Conservation (phyloP, 1,140 invertebrate genomes). For the Drosophila tani region DNA sequence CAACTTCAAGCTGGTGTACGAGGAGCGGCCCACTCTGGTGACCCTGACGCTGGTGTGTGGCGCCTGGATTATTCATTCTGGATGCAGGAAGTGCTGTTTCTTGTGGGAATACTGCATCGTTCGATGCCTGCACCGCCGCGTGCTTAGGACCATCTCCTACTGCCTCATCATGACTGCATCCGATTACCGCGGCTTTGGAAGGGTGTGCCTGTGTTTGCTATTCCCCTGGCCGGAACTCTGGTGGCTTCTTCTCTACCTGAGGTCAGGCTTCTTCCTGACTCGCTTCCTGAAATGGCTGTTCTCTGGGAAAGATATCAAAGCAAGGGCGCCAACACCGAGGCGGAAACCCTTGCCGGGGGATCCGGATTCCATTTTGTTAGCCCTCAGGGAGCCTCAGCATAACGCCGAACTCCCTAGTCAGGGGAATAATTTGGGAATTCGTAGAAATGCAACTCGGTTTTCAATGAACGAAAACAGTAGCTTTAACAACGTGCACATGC, state of each 20-base stretch:
- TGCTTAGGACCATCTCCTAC: not conserved
- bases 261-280: not conserved
- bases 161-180: slow-evolving; percentile 6
- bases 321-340: too few species aligned
- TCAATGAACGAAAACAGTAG: not conserved
- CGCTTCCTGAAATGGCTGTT: too few species aligned
- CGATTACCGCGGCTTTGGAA: slow-evolving; percentile 1
- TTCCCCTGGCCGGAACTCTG: not conserved
- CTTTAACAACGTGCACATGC: too few species aligned
- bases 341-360: too few species aligned
- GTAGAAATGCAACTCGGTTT: not conserved
- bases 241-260: not conserved
- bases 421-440: not conserved
- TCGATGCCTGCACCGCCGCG: not conserved
- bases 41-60: not conserved
- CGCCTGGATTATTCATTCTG: not conserved
- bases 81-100: not conserved
- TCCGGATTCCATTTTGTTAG: not conserved
- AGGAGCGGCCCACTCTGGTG: slow-evolving; percentile 9
- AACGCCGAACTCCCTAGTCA: not conserved
- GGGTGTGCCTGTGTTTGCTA: not conserved
- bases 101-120: not conserved
- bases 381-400: not conserved
- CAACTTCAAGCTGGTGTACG: slow-evolving; percentile 3
- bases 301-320: not conserved